These are phyloP conservation scores for Cremastinae sp. DNA, from an alignment of 2,888 invertebrate species.

Conservation along the genomic window DNA sequence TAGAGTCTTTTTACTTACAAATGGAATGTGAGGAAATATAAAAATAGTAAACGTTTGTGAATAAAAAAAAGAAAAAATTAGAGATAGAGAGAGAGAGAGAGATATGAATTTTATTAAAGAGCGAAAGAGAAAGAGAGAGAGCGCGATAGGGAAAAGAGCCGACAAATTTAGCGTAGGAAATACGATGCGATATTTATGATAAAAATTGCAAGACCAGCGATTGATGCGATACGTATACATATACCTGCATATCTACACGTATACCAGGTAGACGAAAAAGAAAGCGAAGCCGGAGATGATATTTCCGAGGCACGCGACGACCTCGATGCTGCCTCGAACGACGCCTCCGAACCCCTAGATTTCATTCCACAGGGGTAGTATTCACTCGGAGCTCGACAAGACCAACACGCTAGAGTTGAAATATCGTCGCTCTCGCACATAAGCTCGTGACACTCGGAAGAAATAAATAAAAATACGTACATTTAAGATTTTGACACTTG, in stretches of 20 bases:
- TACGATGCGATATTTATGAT: slow-evolving; percentile 48
- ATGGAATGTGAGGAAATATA: slow-evolving; percentile 47
- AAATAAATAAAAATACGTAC: background rate
- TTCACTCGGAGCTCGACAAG: slow-evolving; percentile 61
- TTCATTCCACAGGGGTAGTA: slow-evolving; percentile 55
- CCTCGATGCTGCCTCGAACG: slow-evolving; percentile 58
- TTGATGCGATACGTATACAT: slow-evolving; percentile 37
- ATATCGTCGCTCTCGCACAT: slow-evolving; percentile 53
- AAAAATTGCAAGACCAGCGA: slow-evolving; percentile 48
- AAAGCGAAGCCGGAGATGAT: slow-evolving; percentile 62
- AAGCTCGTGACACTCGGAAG: slow-evolving; percentile 30
- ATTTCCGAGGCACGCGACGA: slow-evolving; percentile 72
- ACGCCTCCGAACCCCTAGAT: slow-evolving; percentile 51
- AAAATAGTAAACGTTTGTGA: slow-evolving; percentile 42
- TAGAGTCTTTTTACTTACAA: slow-evolving; percentile 48
- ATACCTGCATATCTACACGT: background rate
- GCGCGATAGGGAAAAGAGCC: too few relatives aligned
- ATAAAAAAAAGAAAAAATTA: slow-evolving; percentile 25
- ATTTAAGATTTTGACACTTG: slow-evolving; percentile 5
- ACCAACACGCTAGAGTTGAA: slow-evolving; percentile 51
- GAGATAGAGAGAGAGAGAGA: too few relatives aligned
- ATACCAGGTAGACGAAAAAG: slow-evolving; percentile 26
- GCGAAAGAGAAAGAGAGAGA: too few relatives aligned
- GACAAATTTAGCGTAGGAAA: slow-evolving; percentile 31
- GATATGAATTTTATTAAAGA: too few relatives aligned